A percentile compares a stretch with the other conserved stretches of the same genome.
Evolutionary conservation across 2,888 invertebrate species (phyloP).

Genomic region (Pristionchus entomophagus): DNA sequence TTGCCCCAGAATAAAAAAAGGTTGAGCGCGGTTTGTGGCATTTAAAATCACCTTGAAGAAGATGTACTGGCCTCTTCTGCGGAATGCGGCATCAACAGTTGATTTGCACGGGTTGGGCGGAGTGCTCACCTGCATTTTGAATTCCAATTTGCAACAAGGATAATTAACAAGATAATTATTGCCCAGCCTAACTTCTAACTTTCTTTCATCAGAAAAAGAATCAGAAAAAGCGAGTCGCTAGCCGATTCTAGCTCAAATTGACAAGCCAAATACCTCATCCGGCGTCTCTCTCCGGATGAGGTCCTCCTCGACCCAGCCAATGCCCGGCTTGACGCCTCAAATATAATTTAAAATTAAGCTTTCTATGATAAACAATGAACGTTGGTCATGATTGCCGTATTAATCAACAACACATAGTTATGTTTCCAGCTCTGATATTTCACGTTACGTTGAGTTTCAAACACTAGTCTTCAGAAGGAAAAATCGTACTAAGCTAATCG

Average conservation of each 20-base stretch:
- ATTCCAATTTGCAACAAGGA: not conserved
- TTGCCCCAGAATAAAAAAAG: too few species aligned
- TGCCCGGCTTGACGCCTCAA: slow-evolving; percentile 24
- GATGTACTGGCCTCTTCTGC: slow-evolving; percentile 42
- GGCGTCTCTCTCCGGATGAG: slow-evolving; percentile 8
- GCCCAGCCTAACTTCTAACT: too few species aligned
- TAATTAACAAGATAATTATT: too few species aligned
- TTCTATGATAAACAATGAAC: not conserved
- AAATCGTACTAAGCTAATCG: too few species aligned
- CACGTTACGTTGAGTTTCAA: too few species aligned
- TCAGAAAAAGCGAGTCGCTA: too few species aligned
- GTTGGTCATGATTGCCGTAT: not conserved
- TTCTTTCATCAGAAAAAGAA: too few species aligned
- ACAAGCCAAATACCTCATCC: slow-evolving; percentile 31
- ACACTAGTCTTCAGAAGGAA: too few species aligned
- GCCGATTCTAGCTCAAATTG: too few species aligned
- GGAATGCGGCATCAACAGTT: slow-evolving; percentile 15
- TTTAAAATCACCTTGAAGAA: slow-evolving; percentile 44
- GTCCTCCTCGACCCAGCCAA: slow-evolving; percentile 41
- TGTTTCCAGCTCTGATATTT: too few species aligned
- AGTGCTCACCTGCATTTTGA: not conserved
- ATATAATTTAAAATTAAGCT: not conserved
- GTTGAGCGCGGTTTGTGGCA: too few species aligned
- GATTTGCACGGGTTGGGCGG: slow-evolving; percentile 41
- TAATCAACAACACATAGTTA: too few species aligned